Base-by-base conservation (phyloP, 2,888 invertebrate species). In the Dicyrtomina minuta region DNA sequence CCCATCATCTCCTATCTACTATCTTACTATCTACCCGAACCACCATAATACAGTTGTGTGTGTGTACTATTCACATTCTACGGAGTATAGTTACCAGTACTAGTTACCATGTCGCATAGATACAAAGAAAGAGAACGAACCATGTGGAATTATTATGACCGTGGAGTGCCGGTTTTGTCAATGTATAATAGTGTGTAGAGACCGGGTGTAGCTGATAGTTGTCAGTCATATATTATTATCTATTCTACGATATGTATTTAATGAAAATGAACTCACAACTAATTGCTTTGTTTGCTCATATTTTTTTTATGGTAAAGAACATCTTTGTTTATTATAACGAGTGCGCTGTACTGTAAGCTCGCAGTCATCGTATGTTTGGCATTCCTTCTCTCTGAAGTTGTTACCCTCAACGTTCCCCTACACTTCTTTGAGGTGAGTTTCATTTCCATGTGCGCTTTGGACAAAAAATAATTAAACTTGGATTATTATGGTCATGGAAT, bases 261-360 rank as follows among this genome's bases (percentile, higher is more conserved):
- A 65, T 65, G 43, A 51, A 55, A 51, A 65, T 65, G 55, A 65
- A 55, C 33, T 64, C 20, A 15, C 6, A 20, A 39, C 62, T 26
- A 49, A 65, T 65, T 44, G 43, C 55, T 51, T 43, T 43, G 55
- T 55, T 65, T 39, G n/a, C 20, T 41, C 22, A 24, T 55, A 41
- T 43, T 53, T 17, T 65, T 51, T 65, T 33, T 46, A 17, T 46
- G n/a, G 87, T 87, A 75, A 89, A 94, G 94, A 87, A 94, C 94
- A 79, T 93, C 93, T 79, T 86, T 93, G 80, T 94, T 94, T 86
- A 94, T 95, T 84, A 92, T 94, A 83, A 91, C 94, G 86, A 96
- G 96, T 84, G 92, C 94, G 85, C 91, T 96, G 81, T 96, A 96
- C 85, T 95, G 94, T 81, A 93, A 96, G 84, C 89, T 96, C 74